Evolutionary conservation across 2,888 invertebrate genomes (phyloP), one percentile per base, ranked within the genome.

Genomic region (Cerastis rubricosa): DNA sequence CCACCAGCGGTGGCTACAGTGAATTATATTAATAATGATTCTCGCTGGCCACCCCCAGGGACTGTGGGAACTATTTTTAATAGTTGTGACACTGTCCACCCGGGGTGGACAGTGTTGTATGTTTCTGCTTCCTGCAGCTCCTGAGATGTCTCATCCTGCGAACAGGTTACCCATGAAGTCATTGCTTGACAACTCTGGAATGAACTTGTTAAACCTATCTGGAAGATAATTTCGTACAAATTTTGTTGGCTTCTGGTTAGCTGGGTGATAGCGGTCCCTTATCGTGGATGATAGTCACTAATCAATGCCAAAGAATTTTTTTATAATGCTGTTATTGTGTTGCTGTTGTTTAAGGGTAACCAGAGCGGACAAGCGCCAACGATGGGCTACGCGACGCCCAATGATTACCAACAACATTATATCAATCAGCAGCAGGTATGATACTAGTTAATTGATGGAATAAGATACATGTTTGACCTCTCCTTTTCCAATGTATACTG

Each of bases 341-440:
- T 35, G 14, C 76, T 66, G 7, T 79, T 47, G 71, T 71, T 75
- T 17, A 87, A 96, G 96, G 96, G 96, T 76, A 96, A 96, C 88
- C 96, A 96, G 79, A 94, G 96, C 88, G 96, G 96, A 29, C 93
- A 90, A 2, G 91, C 92, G 6, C 93, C 94, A 4, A 83, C 91
- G 0, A 93, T 95, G 92, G 94, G 93, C 82, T 96, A 94, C 85
- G 91, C 91, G 54, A 90, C 93, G 12, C 94, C 93, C 57, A 89
- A 92, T 17, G 96, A 96, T 63, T 96, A 95, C 88, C 96, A 94
- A 78, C 95, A 95, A 77, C 96, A 95, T 83, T 96, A 95, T 88
- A 89, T 95, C 81, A 94, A 91, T 69, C 96, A 95, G 74, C 96
- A 95, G 71, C 95, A 95, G 93, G 93, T 94, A 81, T 1, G 29